Base-by-base conservation (phyloP, 2,888 invertebrate species). In the Macaria notata region DNA sequence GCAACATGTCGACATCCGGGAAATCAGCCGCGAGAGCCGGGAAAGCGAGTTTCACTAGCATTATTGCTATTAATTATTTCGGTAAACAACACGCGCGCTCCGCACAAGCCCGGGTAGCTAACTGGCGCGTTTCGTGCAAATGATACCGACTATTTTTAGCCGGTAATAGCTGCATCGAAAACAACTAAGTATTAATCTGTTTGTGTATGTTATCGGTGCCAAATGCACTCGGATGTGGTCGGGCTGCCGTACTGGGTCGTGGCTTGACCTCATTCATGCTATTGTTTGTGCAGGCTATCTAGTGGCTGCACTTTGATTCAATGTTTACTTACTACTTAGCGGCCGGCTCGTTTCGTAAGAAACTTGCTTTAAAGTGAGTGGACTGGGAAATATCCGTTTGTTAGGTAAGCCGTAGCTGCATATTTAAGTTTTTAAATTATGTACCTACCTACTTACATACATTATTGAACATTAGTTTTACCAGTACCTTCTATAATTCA, bases 1-100 rank as follows among this genome's bases (percentile, higher is more conserved):
- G 75, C 56, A 88, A 60, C 86, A 88, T 86, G 58, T 86, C 88
- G 0, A 86, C 83, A 69, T 88, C 86, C 6, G 82, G 81, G 51
- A 83, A 85, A 30, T 76, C 70, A 33, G 77, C 70, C 52, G 71
- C 67, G 33, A 81, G 64, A 31, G 77, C 70, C 38, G 83, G 81
- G 60, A 83, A 83, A 44, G 82, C 69, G 8, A 86, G 75, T 75
- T 89, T 89, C 62, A 86, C 81, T 59, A 88, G 65, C 87, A 87
- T 86, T 19, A 30, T 54, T 38, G 5, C 36, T 61, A 60, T 62
- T 50, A 29, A 50, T 50, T 38, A 36, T 50, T 44, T 50, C 3
- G 19, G 38, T 44, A 44, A 44, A 44, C 44, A 61, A 72, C 74
- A 76, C 86, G 71, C 69, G 77, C 81, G 79, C 63, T 53, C 79